A percentile compares a stretch with the other conserved stretches of the same genome.
These are phyloP conservation scores for Fregata magnificens DNA, from an alignment of 2,113 vertebrate genomes.

Conservation along the genomic window DNA sequence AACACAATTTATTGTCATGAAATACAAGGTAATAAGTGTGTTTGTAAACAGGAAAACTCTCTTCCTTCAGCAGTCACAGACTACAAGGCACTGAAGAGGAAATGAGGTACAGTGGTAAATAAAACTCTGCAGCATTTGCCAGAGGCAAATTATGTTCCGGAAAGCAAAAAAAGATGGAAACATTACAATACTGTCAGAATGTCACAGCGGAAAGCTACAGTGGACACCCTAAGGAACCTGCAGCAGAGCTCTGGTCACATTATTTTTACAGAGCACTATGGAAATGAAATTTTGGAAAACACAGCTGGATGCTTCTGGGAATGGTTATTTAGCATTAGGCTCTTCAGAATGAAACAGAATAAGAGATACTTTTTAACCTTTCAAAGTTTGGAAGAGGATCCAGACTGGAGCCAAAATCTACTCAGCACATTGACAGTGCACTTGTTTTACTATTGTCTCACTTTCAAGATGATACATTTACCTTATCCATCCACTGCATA, in stretches of 20 bases:
- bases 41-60: constrained; percentile 48
- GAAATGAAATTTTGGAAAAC: constrained; percentile 1
- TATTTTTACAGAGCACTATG: constrained; percentile 1
- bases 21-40: constrained; percentile 18
- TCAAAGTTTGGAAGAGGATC: not conserved
- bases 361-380: not conserved
- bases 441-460: not conserved
- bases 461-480: not conserved
- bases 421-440: not conserved
- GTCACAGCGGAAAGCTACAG: constrained; percentile 2
- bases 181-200: not conserved
- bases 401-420: not conserved
- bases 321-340: not conserved
- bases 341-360: not conserved
- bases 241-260: not conserved
- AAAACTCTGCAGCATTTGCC: constrained; percentile 33
- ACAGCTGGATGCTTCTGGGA: not conserved
- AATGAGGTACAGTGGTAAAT: constrained; percentile 26
- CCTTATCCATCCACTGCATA: not conserved
- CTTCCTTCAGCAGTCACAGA: constrained; percentile 13
- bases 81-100: constrained; percentile 11
- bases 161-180: not conserved
- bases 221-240: constrained; percentile 27
- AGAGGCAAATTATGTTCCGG: constrained; percentile 18
- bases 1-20: constrained; percentile 6